phyloP scores from a whole-genome alignment of 2,797 vertebrate genomes.

The Sebastes elongatus region DNA sequence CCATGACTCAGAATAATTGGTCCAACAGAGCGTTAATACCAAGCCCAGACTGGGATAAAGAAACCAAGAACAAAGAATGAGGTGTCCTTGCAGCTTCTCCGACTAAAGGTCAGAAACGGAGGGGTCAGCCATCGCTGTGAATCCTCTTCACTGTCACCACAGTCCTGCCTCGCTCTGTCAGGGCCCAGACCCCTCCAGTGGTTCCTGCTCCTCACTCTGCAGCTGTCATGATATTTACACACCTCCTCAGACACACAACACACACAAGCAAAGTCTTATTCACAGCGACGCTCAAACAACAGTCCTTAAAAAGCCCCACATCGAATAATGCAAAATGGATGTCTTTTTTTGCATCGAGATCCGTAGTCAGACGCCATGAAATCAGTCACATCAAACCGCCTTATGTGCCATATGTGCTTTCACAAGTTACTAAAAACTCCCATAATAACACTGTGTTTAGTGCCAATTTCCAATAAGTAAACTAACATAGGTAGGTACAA shows the following conservation, averaged over 20 bases:
- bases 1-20: constrained; percentile 77
- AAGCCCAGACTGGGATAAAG: constrained; percentile 33
- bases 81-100: constrained; percentile 59
- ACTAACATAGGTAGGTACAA: not conserved
- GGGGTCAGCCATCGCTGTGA: constrained; percentile 69
- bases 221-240: constrained; percentile 61
- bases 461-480: not conserved
- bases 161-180: constrained; percentile 51
- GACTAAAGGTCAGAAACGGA: constrained; percentile 68
- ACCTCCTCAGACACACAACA: constrained; percentile 49
- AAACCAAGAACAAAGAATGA: constrained; percentile 59
- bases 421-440: not conserved
- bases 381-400: constrained; percentile 1
- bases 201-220: constrained; percentile 50
- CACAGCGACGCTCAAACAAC: not conserved
- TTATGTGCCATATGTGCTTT: constrained; percentile 11
- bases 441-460: not conserved
- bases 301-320: not conserved
- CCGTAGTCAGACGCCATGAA: not conserved
- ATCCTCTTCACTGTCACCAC: constrained; percentile 71
- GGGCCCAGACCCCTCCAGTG: constrained; percentile 59
- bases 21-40: constrained; percentile 73
- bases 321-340: not conserved
- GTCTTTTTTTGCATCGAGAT: not conserved
- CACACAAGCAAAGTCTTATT: constrained; percentile 25